Conservation (phyloP, 2,888 invertebrate genomes). For the Noctua janthina region DNA sequence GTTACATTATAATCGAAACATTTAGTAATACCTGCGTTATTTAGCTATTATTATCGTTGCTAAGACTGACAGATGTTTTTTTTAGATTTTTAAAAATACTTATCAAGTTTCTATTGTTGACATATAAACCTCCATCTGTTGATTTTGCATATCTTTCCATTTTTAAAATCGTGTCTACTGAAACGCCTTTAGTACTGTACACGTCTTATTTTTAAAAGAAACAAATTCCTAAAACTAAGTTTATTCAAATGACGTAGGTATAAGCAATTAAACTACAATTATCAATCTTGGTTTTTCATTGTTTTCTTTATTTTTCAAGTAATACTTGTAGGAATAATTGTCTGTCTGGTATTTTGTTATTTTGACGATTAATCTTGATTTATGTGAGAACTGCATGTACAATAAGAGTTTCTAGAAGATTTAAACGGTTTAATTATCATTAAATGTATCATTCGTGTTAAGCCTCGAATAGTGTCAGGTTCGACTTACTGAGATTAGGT, state of each 20-base stretch:
- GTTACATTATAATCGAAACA: not conserved
- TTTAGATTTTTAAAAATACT: not conserved
- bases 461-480: conserved; percentile 2
- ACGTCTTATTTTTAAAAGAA: not conserved
- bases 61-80: not conserved
- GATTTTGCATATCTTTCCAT: not conserved
- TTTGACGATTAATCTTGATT: not conserved
- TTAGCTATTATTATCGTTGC: not conserved
- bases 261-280: not conserved
- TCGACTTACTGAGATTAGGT: not conserved
- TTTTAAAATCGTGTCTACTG: not conserved
- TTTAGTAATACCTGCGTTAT: not conserved
- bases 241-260: not conserved
- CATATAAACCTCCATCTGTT: not conserved
- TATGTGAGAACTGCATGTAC: conserved; percentile 17
- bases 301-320: not conserved
- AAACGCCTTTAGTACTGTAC: not conserved
- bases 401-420: not conserved
- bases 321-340: not conserved
- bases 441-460: not conserved
- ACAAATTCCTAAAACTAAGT: not conserved
- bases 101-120: not conserved
- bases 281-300: not conserved
- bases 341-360: not conserved
- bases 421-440: not conserved